Percentiles rank a stretch among this genome's conserved stretches.
phyloP scores from a whole-genome alignment of 2,888 invertebrate species.

The Eupithecia exiguata region DNA sequence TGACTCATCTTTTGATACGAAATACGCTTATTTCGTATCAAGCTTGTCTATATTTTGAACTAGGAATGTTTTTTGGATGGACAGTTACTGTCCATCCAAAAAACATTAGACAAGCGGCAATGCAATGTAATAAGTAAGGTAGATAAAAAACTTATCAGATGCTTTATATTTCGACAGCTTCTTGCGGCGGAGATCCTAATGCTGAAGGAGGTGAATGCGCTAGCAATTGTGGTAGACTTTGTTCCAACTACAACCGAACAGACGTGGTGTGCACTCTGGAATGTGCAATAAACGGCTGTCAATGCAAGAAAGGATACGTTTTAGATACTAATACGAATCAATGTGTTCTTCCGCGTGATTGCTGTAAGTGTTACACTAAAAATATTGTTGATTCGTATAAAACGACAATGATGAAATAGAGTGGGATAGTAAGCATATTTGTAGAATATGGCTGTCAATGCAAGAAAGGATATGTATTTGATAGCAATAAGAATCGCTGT shows the following conservation, averaged over 20 bases:
- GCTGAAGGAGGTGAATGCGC: constrained; percentile 42
- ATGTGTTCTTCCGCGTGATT: constrained; percentile 35
- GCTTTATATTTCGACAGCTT: constrained; percentile 23
- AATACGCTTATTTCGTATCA: no score
- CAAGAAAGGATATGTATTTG: constrained; percentile 38
- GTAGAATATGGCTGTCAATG: constrained; percentile 10
- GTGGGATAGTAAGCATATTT: neutral
- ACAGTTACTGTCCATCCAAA: neutral
- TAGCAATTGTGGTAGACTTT: constrained; percentile 41
- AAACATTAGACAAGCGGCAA: no score
- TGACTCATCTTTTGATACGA: no score
- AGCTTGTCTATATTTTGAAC: no score
- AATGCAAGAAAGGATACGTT: no score
- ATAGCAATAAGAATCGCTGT: no score
- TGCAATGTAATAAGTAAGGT: no score
- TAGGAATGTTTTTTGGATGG: neutral
- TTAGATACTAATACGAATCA: no score
- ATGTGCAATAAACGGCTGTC: no score
- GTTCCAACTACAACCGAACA: constrained; percentile 32
- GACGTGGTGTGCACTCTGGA: neutral
- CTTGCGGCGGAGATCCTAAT: constrained; percentile 43
- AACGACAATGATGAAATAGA: neutral
- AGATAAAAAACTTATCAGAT: no score
- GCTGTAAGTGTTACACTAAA: neutral
- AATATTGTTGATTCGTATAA: neutral